These are phyloP conservation scores for Macrosteles quadrilineatus DNA, from an alignment of 1,140 invertebrate genomes.

Conservation along the genomic window DNA sequence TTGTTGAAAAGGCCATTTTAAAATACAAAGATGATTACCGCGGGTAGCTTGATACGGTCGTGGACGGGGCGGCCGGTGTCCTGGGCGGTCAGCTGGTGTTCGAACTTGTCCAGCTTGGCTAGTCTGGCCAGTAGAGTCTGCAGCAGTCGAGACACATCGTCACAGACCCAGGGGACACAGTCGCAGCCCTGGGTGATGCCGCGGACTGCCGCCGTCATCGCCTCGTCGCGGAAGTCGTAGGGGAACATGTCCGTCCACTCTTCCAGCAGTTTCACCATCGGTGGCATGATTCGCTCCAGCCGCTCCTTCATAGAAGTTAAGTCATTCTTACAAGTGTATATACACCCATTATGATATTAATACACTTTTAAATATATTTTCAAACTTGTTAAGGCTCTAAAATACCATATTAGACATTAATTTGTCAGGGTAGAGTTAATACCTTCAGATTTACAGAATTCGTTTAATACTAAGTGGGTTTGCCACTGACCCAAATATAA, in stretches of 20 bases:
- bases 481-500: no score
- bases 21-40: no score
- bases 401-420: no score
- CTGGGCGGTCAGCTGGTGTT: slow-evolving; percentile 55
- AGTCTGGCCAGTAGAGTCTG: slow-evolving; percentile 82
- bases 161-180: slow-evolving; percentile 68
- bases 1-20: no score
- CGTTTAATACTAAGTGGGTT: no score
- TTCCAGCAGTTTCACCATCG: slow-evolving; percentile 76
- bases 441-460: no score
- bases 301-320: slow-evolving; percentile 51
- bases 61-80: neutral
- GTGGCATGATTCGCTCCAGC: slow-evolving; percentile 62
- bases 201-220: slow-evolving; percentile 89
- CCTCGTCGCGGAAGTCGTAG: slow-evolving; percentile 94
- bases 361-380: no score
- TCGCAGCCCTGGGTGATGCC: slow-evolving; percentile 84
- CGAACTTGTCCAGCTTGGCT: slow-evolving; percentile 82
- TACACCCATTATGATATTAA: no score
- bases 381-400: no score
- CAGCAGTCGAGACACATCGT: slow-evolving; percentile 81
- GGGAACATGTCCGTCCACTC: slow-evolving; percentile 96
- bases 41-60: neutral
- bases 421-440: no score
- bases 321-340: no score